Percentiles rank a stretch among this genome's conserved stretches.
phyloP scores from a whole-genome alignment of 2,797 vertebrate species.

The Antrozous pallidus region DNA sequence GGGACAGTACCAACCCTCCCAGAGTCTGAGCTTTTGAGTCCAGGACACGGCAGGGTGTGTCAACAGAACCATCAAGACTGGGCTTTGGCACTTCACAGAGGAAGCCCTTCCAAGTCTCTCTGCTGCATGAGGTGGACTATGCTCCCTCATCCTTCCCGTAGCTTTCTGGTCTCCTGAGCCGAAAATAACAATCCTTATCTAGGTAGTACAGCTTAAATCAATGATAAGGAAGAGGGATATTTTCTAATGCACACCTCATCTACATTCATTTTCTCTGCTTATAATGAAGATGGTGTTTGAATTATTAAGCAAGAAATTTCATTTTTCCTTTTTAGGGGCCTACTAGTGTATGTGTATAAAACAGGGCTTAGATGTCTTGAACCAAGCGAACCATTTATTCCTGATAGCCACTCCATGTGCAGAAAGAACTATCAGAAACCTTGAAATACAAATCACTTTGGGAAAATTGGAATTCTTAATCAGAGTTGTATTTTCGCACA shows the following conservation, averaged over 20 bases:
- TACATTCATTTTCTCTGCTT: not conserved
- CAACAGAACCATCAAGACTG: not conserved
- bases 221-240: not conserved
- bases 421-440: not conserved
- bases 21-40: not conserved
- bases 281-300: not conserved
- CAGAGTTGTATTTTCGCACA: not conserved
- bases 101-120: not conserved
- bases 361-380: not conserved
- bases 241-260: not conserved
- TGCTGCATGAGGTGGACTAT: not conserved
- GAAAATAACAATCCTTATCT: not conserved
- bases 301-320: not conserved
- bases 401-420: not conserved
- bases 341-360: not conserved
- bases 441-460: constrained; percentile 10
- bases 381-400: not conserved
- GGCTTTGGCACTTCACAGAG: not conserved
- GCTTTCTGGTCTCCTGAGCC: not conserved
- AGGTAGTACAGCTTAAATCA: not conserved
- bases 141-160: not conserved
- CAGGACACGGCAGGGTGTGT: not conserved
- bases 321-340: not conserved
- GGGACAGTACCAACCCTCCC: not conserved
- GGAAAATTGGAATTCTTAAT: constrained; percentile 14